Base-by-base conservation (phyloP, 2,888 invertebrate genomes). In the Ichneumoninae sp. region DNA sequence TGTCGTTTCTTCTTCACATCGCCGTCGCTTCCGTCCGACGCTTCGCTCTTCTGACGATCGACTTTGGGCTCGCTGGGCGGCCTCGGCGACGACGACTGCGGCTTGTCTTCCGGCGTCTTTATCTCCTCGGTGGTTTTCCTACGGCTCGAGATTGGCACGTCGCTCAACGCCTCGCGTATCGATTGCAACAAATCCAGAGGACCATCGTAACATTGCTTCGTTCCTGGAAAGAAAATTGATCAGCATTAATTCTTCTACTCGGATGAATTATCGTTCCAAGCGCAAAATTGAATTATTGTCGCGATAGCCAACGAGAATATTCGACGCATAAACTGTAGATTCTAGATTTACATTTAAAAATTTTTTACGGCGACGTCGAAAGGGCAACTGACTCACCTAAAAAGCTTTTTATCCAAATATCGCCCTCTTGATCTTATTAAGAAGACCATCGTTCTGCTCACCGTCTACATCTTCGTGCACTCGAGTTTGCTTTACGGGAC, bases 131-230 rank as follows among this genome's bases (percentile, higher is more conserved):
- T 50, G 54, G 70, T 30, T 68, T 26, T 52, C 33, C 66, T 57
- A 3, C 68, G 26, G 22, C 30, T 63, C 19, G 50, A 47, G 66
- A 69, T 30, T 66, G 68, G 76, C 33, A 47, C 95, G 87, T 95
- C 94, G 89, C 93, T 94, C 82, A 96, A 92, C 26, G 95, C 96
- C 91, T 95, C 94, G 88, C 95, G 95, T 84, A 96, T 95, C 6
- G 96, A 95, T 86, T 96, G 95, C 88, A 96, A 94, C 88, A 96
- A 90, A 83, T 95, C 94, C 66, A 95, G 94, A 7, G 95, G 95
- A 88, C 95, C 96, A 47, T 94, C 94, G 90, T 95, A 94, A 86
- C 95, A 95, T 87, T 95, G 93, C 94, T 96, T 96, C 88, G 95
- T 95, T 93, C 96, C 96, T 96, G 94, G 86, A 94, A 94, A 66